Percentiles rank a stretch among this genome's conserved stretches.
phyloP scores from a whole-genome alignment of 2,888 invertebrate species.

The Oscheius sp. region DNA sequence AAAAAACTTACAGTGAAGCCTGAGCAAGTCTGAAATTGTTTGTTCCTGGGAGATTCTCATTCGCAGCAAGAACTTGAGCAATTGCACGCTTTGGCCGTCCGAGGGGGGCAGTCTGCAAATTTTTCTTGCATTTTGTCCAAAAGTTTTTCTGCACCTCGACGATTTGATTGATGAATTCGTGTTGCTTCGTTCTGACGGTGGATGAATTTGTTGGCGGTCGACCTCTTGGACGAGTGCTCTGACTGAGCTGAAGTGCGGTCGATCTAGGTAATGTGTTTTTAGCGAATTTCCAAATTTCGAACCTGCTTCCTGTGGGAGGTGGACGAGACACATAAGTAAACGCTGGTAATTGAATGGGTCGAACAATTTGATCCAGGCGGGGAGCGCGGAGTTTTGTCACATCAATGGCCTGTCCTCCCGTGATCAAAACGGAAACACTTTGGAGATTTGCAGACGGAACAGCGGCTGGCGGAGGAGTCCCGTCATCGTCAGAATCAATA shows the following conservation, averaged over 20 bases:
- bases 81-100: too few species aligned
- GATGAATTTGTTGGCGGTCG: not conserved
- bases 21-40: too few species aligned
- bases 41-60: too few species aligned
- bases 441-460: not conserved
- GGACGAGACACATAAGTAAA: not conserved
- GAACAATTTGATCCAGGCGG: not conserved
- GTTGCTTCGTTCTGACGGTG: not conserved
- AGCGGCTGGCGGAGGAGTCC: not conserved
- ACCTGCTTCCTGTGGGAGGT: not conserved
- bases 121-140: too few species aligned
- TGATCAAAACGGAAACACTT: not conserved
- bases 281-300: not conserved
- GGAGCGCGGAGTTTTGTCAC: not conserved
- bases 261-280: not conserved
- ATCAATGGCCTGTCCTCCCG: not conserved
- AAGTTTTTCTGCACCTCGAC: not conserved
- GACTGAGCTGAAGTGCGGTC: not conserved
- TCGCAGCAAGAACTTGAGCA: too few species aligned
- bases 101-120: too few species aligned
- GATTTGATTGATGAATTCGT: not conserved
- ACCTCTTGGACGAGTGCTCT: not conserved
- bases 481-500: constrained; percentile 14
- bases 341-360: not conserved
- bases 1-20: not conserved